Evolutionary conservation across 2,888 invertebrate genomes (phyloP), one percentile per base, ranked within the genome.

Genomic region (Ametastegia equiseti): DNA sequence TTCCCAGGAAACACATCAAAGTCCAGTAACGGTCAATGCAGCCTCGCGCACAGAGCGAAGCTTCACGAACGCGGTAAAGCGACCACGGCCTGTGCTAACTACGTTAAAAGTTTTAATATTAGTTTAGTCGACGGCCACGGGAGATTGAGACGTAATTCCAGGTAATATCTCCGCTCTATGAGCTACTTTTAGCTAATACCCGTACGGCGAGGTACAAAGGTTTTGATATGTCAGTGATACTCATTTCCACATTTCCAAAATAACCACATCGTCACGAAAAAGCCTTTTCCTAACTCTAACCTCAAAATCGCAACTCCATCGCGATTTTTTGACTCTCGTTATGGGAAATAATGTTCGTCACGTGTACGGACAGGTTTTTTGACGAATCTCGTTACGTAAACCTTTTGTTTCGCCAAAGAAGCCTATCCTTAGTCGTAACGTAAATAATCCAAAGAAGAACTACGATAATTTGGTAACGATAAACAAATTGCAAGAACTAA

Each of bases 31-130:
- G 89, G 91, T 90, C 90, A 91, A 89, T 90, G 89, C 88, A 88
- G 87, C 87, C 86, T 86, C 83, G 83, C 81, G 65, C 30, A 47
- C 75, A 86, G 87, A 87, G 86, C 84, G 86, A 81, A 88, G 89
- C 89, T 89, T 89, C 90, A 89, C 86, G 90, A 89, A 88, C 89
- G 33, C 54, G 89, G 90, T 89, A 90, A 90, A 90, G 90, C 90
- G 89, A 91, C 90, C 90, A 89, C 90, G 90, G 89, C 88, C 89
- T 88, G 87, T 87, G 88, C 90, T 91, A 91, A 92, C 91, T 90
- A 91, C 89, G 91, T 92, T 92, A 91, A 92, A 92, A 92, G 89
- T 92, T 92, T 92, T 92, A 92, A 92, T 92, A 92, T 92, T 91
- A 92, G 91, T 92, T 92, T 92, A 92, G 91, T 92, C 91, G 90